Conservation (phyloP, 2,113 vertebrate genomes). For the Clarias gariepinus region DNA sequence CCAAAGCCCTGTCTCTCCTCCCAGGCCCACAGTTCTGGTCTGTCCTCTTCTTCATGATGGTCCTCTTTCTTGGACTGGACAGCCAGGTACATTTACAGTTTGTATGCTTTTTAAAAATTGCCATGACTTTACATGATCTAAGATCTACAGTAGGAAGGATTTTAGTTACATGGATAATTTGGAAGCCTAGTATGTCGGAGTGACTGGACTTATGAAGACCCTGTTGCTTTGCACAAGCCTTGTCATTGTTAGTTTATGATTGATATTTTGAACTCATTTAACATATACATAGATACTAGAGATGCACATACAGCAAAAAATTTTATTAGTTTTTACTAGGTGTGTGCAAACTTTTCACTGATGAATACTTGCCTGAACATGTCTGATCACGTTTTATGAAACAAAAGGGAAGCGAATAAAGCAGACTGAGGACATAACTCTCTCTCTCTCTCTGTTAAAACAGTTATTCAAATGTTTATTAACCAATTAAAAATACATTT, state of each 20-base stretch:
- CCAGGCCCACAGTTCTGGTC: constrained; percentile 86
- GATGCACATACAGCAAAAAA: not conserved
- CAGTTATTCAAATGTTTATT: not conserved
- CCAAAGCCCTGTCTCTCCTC: constrained; percentile 84
- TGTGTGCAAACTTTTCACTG: not conserved
- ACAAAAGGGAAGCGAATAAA: not conserved
- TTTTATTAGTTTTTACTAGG: not conserved
- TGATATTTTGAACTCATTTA: not conserved
- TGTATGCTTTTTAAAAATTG: not conserved
- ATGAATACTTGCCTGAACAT: not conserved
- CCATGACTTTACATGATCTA: not conserved
- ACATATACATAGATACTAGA: not conserved
- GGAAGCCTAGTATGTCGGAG: not conserved
- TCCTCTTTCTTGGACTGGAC: constrained; percentile 87
- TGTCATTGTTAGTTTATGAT: not conserved
- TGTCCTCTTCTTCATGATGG: constrained; percentile 91
- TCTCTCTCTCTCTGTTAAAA: not conserved
- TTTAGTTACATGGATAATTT: not conserved
- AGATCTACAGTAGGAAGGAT: not conserved
- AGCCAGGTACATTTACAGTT: constrained; percentile 75
- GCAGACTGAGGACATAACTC: not conserved
- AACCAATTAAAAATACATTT: not conserved
- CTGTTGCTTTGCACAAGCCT: not conserved
- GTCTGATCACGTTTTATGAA: not conserved
- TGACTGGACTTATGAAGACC: not conserved